These are phyloP conservation scores for Kryptopterus vitreolus DNA, from an alignment of 2,797 vertebrate genomes.

Conservation along the genomic window DNA sequence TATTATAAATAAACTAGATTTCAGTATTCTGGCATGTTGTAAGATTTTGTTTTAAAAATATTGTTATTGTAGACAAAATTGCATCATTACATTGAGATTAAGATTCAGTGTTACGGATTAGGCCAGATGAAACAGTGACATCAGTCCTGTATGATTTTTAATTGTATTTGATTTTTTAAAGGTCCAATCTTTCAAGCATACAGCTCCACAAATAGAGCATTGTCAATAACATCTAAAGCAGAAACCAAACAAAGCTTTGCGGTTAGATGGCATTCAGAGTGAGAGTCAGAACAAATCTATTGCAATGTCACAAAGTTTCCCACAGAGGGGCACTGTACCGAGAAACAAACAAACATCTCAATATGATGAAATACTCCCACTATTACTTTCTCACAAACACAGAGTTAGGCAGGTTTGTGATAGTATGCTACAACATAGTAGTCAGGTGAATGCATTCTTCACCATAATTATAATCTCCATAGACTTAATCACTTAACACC, in stretches of 20 bases:
- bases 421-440: neutral
- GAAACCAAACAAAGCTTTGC: neutral
- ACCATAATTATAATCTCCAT: neutral
- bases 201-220: conserved; percentile 1
- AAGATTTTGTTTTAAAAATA: neutral
- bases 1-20: neutral
- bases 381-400: neutral
- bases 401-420: neutral
- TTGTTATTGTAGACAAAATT: neutral
- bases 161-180: neutral
- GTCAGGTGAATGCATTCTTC: neutral
- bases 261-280: conserved; percentile 3
- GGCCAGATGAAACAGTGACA: too few species aligned
- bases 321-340: neutral
- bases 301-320: neutral
- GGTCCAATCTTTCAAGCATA: neutral
- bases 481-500: neutral
- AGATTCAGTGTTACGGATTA: neutral
- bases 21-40: neutral
- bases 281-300: neutral
- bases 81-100: conserved; percentile 1
- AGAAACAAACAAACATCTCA: neutral
- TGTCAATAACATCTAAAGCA: conserved; percentile 18
- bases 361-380: neutral
- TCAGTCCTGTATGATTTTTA: neutral